A percentile compares a stretch with the other conserved stretches of the same genome.
Conservation (phyloP, 1,140 invertebrate species). For the Brachionus rotundiformis region DNA sequence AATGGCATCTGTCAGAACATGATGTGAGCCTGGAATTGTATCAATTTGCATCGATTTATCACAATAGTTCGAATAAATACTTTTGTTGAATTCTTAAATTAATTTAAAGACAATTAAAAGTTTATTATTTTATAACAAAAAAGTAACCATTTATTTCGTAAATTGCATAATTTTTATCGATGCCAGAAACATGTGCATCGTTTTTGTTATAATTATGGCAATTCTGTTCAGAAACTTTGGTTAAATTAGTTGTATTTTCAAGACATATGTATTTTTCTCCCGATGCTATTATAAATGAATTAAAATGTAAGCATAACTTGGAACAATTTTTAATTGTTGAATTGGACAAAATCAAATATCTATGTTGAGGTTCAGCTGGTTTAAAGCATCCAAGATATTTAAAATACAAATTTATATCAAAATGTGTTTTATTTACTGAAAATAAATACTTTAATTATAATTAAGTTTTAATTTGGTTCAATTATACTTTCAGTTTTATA, state of each 20-base stretch:
- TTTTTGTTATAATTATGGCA: not conserved
- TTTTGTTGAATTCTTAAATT: not conserved
- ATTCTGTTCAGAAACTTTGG: not conserved
- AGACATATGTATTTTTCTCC: not conserved
- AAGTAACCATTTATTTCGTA: not conserved
- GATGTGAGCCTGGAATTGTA: not conserved
- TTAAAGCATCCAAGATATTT: not conserved
- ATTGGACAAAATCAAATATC: not conserved
- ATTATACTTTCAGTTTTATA: not conserved
- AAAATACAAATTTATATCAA: conserved; percentile 14
- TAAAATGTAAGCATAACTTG: not conserved
- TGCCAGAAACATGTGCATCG: not conserved
- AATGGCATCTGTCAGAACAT: not conserved
- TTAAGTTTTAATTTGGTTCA: not conserved
- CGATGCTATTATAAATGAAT: not conserved
- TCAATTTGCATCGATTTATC: not conserved
- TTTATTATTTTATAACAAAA: not conserved
- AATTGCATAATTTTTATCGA: not conserved
- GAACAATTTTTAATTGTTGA: not conserved
- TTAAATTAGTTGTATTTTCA: not conserved
- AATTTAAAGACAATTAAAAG: not conserved
- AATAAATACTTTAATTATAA: not conserved
- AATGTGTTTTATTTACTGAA: too few relatives aligned
- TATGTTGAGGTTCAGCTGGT: not conserved
- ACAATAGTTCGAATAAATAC: not conserved